Evolutionary conservation across 2,888 invertebrate genomes (phyloP).

Genomic region (Synergus japonicus): DNA sequence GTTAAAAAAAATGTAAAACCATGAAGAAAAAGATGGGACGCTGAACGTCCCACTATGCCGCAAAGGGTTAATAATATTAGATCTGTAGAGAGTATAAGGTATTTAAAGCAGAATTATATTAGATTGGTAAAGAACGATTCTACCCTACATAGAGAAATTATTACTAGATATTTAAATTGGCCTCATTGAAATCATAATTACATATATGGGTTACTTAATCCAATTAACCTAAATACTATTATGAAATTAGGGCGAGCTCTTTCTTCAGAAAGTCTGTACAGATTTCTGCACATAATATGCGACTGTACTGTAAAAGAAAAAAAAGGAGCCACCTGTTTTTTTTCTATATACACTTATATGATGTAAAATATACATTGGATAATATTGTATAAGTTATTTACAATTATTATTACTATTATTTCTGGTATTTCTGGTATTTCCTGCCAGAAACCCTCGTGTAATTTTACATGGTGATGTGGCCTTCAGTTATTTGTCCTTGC

Average conservation of each 20-base stretch:
- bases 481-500: conserved; percentile 56
- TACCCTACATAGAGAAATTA: background rate
- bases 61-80: too few relatives aligned
- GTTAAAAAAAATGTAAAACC: too few relatives aligned
- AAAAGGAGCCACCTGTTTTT: too few relatives aligned
- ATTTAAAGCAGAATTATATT: background rate
- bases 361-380: background rate
- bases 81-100: background rate
- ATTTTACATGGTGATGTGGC: conserved; percentile 61
- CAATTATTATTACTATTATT: conserved; percentile 67
- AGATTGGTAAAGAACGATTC: background rate
- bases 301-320: too few relatives aligned
- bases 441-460: conserved; percentile 62
- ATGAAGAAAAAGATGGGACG: too few relatives aligned
- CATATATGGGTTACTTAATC: background rate
- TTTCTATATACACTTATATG: background rate
- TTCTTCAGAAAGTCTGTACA: background rate
- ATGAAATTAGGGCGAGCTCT: background rate
- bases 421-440: conserved; percentile 71
- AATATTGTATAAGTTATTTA: conserved; percentile 58
- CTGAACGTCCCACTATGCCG: too few relatives aligned
- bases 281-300: too few relatives aligned
- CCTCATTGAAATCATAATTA: background rate
- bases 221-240: background rate
- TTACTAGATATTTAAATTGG: background rate